phyloP scores from a whole-genome alignment of 2,797 vertebrate genomes.

The Pangasius larnaudii region DNA sequence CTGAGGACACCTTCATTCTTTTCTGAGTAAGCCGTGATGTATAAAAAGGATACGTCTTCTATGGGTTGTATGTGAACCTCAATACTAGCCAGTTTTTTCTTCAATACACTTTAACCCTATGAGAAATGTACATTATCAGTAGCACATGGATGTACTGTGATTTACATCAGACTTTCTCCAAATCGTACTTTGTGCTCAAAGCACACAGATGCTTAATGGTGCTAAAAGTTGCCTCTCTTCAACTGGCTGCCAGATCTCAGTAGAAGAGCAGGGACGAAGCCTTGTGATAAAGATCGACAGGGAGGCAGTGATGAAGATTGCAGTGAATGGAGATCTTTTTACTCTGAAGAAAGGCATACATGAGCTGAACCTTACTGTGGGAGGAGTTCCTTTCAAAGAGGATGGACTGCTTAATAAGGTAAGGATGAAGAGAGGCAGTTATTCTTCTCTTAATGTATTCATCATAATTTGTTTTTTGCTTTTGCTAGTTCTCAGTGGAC shows the following conservation, averaged over 20 bases:
- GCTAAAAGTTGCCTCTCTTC: not conserved
- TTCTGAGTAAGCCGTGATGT: not conserved
- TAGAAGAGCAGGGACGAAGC: constrained; percentile 90
- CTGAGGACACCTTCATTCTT: not conserved
- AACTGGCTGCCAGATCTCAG: constrained; percentile 82
- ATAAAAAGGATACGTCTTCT: not conserved
- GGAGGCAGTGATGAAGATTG: constrained; percentile 97
- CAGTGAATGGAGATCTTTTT: constrained; percentile 89
- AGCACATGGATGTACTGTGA: too few relatives aligned
- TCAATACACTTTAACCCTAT: not conserved
- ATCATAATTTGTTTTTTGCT: not conserved
- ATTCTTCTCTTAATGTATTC: not conserved
- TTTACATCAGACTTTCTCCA: not conserved
- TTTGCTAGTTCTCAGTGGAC: not conserved
- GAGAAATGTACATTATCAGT: not conserved
- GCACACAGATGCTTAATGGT: not conserved
- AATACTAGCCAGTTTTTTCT: not conserved
- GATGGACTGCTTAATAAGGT: constrained; percentile 87
- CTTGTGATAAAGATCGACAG: constrained; percentile 93
- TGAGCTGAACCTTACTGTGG: constrained; percentile 94
- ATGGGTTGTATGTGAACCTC: not conserved
- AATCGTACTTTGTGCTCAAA: not conserved
- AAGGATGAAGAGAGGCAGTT: not conserved
- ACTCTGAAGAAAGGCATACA: constrained; percentile 87
- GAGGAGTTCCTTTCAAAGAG: constrained; percentile 91